phyloP scores from a whole-genome alignment of 92 coral and sea anemone genomes.

The Heliopora coerulea region DNA sequence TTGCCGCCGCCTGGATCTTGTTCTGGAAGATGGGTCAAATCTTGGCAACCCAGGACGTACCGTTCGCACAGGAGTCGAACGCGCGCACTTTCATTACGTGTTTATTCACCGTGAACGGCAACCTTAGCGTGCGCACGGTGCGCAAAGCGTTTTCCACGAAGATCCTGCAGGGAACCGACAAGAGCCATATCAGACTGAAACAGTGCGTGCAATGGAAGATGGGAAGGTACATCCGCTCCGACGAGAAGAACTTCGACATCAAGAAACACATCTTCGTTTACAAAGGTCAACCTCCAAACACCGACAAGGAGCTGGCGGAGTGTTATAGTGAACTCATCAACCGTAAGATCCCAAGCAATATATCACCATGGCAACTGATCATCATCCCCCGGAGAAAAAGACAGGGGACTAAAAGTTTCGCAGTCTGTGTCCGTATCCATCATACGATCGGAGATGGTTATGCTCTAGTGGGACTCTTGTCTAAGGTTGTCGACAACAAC shows the following conservation, averaged over 20 bases:
- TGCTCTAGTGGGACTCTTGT: slow-evolving; percentile 71
- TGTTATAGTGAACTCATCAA: slow-evolving; percentile 62
- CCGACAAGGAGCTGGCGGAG: slow-evolving; percentile 66
- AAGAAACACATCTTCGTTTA: slow-evolving; percentile 60
- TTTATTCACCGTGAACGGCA: slow-evolving; percentile 77
- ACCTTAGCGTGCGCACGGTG: slow-evolving; percentile 58
- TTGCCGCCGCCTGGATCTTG: slow-evolving; percentile 64
- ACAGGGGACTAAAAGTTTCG: slow-evolving; percentile 55
- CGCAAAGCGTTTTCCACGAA: slow-evolving; percentile 72
- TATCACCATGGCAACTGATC: slow-evolving; percentile 88
- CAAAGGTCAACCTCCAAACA: slow-evolving; percentile 67
- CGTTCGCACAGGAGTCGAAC: slow-evolving; percentile 80
- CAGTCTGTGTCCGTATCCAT: slow-evolving; percentile 81
- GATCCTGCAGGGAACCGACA: slow-evolving; percentile 71
- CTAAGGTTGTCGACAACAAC: slow-evolving; percentile 80
- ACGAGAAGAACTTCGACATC: slow-evolving; percentile 80
- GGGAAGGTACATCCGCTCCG: slow-evolving; percentile 83
- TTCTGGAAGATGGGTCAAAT: slow-evolving; percentile 72
- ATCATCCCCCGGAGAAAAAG: slow-evolving; percentile 63
- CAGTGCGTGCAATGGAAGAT: slow-evolving; percentile 65
- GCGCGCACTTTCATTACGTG: slow-evolving; percentile 81
- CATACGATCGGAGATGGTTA: slow-evolving; percentile 92
- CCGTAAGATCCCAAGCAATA: slow-evolving; percentile 58
- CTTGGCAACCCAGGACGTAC: slow-evolving; percentile 76
- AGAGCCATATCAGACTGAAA: slow-evolving; percentile 79